Conservation (phyloP, 2,888 invertebrate genomes). For the Brenthis hecate region DNA sequence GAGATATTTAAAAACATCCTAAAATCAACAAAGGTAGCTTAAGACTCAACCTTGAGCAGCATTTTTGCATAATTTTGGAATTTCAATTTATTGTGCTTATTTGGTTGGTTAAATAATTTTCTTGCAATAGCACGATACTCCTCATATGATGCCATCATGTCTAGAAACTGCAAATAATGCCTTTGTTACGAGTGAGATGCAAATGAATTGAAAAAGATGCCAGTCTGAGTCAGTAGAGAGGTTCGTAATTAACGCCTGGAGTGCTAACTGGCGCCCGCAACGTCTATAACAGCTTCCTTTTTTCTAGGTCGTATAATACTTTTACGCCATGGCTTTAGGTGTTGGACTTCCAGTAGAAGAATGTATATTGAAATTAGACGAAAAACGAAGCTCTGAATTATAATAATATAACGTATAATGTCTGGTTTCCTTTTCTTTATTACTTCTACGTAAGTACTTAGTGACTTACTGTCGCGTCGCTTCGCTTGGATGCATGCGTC, state of each 20-base stretch:
- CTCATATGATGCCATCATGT: constrained; percentile 24
- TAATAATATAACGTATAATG: not conserved
- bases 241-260: constrained; percentile 60
- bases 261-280: constrained; percentile 56
- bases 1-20: constrained; percentile 20
- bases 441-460: too few relatives aligned
- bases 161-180: constrained; percentile 18
- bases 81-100: not conserved
- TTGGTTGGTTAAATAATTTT: not conserved
- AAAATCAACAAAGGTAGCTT: not conserved
- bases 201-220: constrained; percentile 50
- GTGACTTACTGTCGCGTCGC: too few relatives aligned
- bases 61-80: not conserved
- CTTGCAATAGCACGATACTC: not conserved
- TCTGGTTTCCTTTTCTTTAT: too few relatives aligned
- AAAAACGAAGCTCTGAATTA: not conserved
- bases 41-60: not conserved
- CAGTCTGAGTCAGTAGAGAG: constrained; percentile 58
- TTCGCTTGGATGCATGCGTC: too few relatives aligned
- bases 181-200: constrained; percentile 41
- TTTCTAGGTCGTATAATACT: constrained; percentile 37
- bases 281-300: constrained; percentile 43
- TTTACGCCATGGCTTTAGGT: constrained; percentile 7
- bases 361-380: not conserved
- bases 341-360: not conserved